These are phyloP conservation scores for Drosophila tani DNA, from an alignment of 1,140 invertebrate species.

Conservation along the genomic window DNA sequence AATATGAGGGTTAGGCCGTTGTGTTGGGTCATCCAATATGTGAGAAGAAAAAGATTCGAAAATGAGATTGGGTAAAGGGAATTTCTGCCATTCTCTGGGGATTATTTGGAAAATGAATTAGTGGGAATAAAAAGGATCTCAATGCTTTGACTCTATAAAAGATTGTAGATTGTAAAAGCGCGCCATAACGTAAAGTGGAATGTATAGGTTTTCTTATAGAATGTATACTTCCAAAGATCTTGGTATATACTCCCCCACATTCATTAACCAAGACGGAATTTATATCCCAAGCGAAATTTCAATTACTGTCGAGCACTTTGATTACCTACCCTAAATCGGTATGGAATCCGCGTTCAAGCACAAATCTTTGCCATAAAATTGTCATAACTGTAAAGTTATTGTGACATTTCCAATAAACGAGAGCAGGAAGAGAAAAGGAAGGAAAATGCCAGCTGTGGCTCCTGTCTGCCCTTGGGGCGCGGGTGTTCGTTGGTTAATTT, in stretches of 20 bases:
- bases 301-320: conserved; percentile 22
- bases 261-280: conserved; percentile 12
- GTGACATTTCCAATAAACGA: conserved; percentile 68
- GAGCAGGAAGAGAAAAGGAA: conserved; percentile 18
- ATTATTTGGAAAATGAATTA: conserved; percentile 4
- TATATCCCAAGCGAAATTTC: conserved; percentile 16
- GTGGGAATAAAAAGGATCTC: not conserved
- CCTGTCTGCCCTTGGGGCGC: not conserved
- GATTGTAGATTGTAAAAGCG: not conserved
- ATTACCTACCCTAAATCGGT: conserved; percentile 24
- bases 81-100: not conserved
- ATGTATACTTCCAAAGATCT: not conserved
- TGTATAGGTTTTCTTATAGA: not conserved
- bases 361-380: conserved; percentile 62
- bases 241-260: not conserved
- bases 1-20: not conserved
- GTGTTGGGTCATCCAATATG: not conserved
- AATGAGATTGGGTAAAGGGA: conserved; percentile 8
- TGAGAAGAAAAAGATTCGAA: conserved; percentile 3
- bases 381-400: conserved; percentile 72
- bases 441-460: conserved; percentile 54
- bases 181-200: not conserved
- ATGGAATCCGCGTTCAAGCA: conserved; percentile 13
- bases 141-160: not conserved
- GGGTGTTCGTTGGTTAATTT: conserved; percentile 66